Evolutionary conservation across 30 jellyfish, hydroid and myxozoan species (phyloP).

Genomic region (Aurelia coerulea): DNA sequence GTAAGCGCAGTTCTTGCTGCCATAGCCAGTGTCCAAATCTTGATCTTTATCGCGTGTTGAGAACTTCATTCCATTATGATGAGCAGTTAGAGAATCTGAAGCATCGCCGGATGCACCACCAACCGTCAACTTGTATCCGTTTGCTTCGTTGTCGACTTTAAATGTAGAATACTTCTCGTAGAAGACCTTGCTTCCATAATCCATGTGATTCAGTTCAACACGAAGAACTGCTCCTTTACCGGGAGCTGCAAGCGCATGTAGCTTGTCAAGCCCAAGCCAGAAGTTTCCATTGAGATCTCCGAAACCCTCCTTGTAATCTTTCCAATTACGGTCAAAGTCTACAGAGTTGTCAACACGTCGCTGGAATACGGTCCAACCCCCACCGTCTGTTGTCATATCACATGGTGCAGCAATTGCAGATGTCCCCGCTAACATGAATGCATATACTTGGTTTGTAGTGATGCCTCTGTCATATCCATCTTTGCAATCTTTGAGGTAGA

Average conservation of each 20-base stretch:
- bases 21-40: not conserved
- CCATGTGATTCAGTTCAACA: not conserved
- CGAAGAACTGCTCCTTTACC: not conserved
- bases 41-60: not conserved
- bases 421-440: not conserved
- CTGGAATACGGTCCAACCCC: constrained; percentile 14
- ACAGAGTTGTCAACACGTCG: not conserved
- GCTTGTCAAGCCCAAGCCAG: constrained; percentile 15
- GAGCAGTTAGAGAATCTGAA: not conserved
- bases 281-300: not conserved
- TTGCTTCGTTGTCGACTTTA: not conserved
- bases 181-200: not conserved
- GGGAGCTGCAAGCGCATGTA: not conserved
- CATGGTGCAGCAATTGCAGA: not conserved
- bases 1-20: not conserved
- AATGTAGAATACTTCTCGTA: not conserved
- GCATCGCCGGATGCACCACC: not conserved
- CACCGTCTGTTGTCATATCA: not conserved
- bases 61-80: not conserved
- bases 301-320: not conserved
- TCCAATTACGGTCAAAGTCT: not conserved
- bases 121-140: not conserved
- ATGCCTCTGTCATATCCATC: not conserved
- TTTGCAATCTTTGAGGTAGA: too few species aligned
- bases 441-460: not conserved